phyloP scores from a whole-genome alignment of 2,797 vertebrate genomes.

The Emys orbicularis region DNA sequence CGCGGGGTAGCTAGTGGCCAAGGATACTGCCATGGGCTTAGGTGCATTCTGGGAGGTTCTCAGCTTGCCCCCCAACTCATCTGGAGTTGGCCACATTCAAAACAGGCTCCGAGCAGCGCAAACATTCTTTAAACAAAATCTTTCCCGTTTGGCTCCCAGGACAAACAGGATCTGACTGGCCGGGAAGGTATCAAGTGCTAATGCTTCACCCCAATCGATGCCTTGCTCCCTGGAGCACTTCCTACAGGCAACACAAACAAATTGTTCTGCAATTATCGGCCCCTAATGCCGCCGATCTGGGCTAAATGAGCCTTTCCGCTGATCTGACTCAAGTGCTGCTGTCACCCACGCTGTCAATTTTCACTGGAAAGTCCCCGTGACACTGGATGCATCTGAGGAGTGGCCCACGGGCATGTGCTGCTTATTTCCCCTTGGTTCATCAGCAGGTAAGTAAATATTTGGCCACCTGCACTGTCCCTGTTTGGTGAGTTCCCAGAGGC shows the following conservation, averaged over 20 bases:
- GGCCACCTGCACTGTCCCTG: not conserved
- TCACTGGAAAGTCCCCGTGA: not conserved
- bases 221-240: fast-evolving
- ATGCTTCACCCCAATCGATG: fast-evolving
- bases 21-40: not conserved
- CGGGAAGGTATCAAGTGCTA: not conserved
- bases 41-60: not conserved
- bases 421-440: not conserved
- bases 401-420: fast-evolving
- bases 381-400: not conserved
- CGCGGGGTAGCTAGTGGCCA: not conserved
- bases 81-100: not conserved
- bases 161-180: constrained; percentile 55
- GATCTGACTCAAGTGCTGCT: fast-evolving
- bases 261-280: constrained; percentile 61
- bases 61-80: not conserved
- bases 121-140: not conserved
- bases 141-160: not conserved
- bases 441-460: not conserved
- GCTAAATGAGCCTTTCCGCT: constrained; percentile 17
- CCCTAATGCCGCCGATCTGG: constrained; percentile 49
- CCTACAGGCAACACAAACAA: constrained; percentile 60
- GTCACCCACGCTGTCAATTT: not conserved
- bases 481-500: not conserved
- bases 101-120: not conserved